Conservation (phyloP, 23 tunicate genomes). For the Trididemnum clinides region DNA sequence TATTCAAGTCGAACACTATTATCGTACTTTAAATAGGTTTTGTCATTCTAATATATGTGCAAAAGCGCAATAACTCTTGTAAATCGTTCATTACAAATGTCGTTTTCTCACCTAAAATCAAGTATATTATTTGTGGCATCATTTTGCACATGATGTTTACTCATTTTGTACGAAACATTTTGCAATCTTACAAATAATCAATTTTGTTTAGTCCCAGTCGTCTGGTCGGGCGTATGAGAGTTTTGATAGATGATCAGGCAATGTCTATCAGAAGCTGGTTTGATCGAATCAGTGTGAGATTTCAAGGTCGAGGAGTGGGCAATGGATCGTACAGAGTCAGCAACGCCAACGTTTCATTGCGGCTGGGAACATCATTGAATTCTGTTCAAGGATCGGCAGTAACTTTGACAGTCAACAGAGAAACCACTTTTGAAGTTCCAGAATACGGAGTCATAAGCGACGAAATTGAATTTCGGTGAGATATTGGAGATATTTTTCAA, state of each 20-base stretch:
- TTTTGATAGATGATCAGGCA: constrained; percentile 18
- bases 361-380: constrained; percentile 10
- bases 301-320: constrained; percentile 44
- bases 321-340: constrained; percentile 39
- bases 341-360: not conserved
- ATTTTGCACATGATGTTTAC: too few relatives aligned
- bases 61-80: too few relatives aligned
- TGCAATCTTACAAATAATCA: too few relatives aligned
- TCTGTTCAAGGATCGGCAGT: not conserved
- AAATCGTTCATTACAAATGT: too few relatives aligned
- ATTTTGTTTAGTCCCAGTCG: constrained; percentile 23
- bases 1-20: too few relatives aligned
- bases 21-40: too few relatives aligned
- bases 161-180: too few relatives aligned
- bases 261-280: not conserved
- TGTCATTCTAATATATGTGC: too few relatives aligned
- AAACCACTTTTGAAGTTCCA: constrained; percentile 36
- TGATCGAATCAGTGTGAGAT: constrained; percentile 23
- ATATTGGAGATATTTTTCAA: not conserved
- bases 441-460: constrained; percentile 25
- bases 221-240: constrained; percentile 38
- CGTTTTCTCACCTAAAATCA: too few relatives aligned
- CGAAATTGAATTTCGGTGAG: constrained; percentile 24
- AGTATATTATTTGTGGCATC: too few relatives aligned
- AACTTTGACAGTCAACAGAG: not conserved